phyloP scores from a whole-genome alignment of 1,140 invertebrate species.

The Ceratoteleas bidentatus region DNA sequence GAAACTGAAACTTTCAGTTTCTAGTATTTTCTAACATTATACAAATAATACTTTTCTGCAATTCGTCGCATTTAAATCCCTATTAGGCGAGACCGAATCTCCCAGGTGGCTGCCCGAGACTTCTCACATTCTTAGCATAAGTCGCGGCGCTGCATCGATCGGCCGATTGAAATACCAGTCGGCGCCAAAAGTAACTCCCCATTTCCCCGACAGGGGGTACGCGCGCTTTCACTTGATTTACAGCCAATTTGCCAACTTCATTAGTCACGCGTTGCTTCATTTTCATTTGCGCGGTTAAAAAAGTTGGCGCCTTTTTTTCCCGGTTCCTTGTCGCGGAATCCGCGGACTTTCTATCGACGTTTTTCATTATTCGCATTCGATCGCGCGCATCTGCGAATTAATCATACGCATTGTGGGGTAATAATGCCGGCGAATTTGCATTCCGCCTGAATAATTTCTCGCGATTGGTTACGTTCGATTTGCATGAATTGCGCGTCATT shows the following conservation, averaged over 20 bases:
- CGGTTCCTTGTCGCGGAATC: constrained; percentile 23
- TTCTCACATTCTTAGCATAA: constrained; percentile 52
- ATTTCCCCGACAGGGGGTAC: constrained; percentile 37
- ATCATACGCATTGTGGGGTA: constrained; percentile 37
- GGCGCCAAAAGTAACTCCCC: constrained; percentile 47
- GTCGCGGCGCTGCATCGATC: constrained; percentile 76
- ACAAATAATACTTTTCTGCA: too few relatives aligned
- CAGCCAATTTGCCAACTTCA: constrained; percentile 53
- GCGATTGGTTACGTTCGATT: constrained; percentile 41
- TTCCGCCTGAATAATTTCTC: constrained; percentile 41
- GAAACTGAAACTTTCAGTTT: too few relatives aligned
- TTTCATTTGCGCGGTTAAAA: constrained; percentile 36
- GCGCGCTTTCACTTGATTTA: constrained; percentile 55
- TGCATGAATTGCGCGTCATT: constrained; percentile 52
- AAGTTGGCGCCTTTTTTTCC: constrained; percentile 15
- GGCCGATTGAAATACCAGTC: constrained; percentile 71
- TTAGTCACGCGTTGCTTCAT: constrained; percentile 57
- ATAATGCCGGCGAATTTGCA: constrained; percentile 40
- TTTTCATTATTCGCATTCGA: constrained; percentile 49
- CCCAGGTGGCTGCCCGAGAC: constrained; percentile 60
- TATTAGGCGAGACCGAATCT: constrained; percentile 16
- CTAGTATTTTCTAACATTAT: too few relatives aligned
- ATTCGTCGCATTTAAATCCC: too few relatives aligned
- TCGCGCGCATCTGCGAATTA: constrained; percentile 34
- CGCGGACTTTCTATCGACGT: constrained; percentile 42